Evolutionary conservation across 2,113 vertebrate species (phyloP).

Genomic region (Trogon melanurus): DNA sequence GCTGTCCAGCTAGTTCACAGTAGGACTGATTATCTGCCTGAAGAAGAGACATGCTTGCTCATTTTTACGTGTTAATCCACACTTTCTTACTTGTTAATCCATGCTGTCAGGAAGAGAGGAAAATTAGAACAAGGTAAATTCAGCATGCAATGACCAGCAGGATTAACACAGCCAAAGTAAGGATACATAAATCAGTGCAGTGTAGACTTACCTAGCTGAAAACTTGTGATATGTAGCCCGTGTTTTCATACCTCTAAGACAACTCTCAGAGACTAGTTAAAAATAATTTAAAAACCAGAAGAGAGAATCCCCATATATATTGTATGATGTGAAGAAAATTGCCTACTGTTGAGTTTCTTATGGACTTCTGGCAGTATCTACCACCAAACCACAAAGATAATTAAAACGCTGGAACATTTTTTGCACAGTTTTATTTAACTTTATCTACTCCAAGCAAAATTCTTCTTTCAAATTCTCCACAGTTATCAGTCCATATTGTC

Average conservation of each 20-base stretch:
- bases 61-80: neutral
- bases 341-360: neutral
- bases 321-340: neutral
- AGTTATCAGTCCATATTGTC: neutral
- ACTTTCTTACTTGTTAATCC: neutral
- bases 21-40: neutral
- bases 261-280: neutral
- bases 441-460: neutral
- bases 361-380: neutral
- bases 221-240: neutral
- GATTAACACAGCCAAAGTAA: neutral
- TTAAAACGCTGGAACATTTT: neutral
- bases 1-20: neutral
- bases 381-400: neutral
- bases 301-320: neutral
- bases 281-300: neutral
- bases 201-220: neutral
- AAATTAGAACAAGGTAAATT: neutral
- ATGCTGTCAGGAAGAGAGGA: neutral
- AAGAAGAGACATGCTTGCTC: neutral
- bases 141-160: neutral
- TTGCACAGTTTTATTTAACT: fast-evolving
- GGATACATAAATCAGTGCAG: fast-evolving
- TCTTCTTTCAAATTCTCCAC: neutral
- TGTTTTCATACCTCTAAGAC: neutral